These are phyloP conservation scores for Boulengeromyrus knoepffleri DNA, from an alignment of 2,113 vertebrate genomes.

Conservation along the genomic window DNA sequence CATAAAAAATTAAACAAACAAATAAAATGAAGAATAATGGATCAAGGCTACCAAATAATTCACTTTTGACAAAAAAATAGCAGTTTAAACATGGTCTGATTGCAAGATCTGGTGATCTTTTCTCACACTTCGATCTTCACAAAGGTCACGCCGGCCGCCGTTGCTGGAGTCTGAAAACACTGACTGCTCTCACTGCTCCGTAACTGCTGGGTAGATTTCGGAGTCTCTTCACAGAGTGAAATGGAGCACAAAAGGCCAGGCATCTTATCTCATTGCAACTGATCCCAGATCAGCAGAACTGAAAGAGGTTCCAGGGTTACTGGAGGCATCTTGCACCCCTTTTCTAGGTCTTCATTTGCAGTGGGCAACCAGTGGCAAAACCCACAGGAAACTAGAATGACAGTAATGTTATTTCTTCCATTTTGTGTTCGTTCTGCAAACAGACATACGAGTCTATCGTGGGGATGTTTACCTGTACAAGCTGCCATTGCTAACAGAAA, in stretches of 20 bases:
- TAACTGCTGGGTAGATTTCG: not conserved
- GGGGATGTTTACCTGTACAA: conserved; percentile 41
- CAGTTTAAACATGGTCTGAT: not conserved
- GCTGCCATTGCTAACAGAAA: conserved; percentile 40
- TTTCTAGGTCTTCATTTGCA: not conserved
- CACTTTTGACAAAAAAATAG: not conserved
- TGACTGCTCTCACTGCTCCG: not conserved
- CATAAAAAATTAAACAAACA: too few relatives aligned
- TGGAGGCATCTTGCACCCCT: too few relatives aligned
- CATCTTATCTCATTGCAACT: not conserved
- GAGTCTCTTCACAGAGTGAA: not conserved
- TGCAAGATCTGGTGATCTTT: not conserved
- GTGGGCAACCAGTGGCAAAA: not conserved
- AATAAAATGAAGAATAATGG: not conserved
- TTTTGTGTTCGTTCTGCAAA: conserved; percentile 59
- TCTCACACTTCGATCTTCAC: not conserved
- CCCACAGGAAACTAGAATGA: conserved; percentile 54
- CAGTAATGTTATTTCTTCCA: conserved; percentile 56
- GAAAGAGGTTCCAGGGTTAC: too few relatives aligned
- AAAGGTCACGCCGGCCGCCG: not conserved
- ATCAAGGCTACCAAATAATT: not conserved
- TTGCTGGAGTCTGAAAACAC: not conserved
- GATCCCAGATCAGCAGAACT: not conserved
- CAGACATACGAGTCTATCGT: conserved; percentile 43
- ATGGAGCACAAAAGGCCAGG: not conserved